Evolutionary conservation across 2,888 invertebrate genomes (phyloP), one percentile per base, ranked within the genome.

Genomic region (Orthosia gracilis): DNA sequence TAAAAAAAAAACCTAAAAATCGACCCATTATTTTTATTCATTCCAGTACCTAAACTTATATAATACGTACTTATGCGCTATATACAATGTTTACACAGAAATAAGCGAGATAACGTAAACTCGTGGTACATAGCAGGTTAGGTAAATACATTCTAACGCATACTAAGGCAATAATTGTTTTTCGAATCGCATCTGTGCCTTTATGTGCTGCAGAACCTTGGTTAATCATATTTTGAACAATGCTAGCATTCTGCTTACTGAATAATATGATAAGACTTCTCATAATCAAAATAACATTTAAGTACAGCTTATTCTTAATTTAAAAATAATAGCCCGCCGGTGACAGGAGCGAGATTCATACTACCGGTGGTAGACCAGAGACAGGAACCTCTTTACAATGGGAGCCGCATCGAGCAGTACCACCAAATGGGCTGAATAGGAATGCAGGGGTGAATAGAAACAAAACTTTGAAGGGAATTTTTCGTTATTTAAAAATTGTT

Each of bases 21-120:
- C 40, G 18, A 62, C 65, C 65, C 17, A 73, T 55, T 40, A 40
- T 40, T 40, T 31, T 31, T 40, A 40, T 55, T 54, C 2, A 55
- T 67, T 68, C 15, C 63, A 59, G 58, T 78, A 62, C 21, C 52
- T 69, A 76, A 17, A 61, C 64, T 83, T 83, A 40, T 40, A 83
- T 17, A 64, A 58, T 77, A 58, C 15, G 13, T 68, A 68, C 61
- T 73, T 82, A 76, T 15, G 50, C 52, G 49, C 55, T 80, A 80
- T 80, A 82, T 80, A 84, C 85, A 84, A 68, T 71, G 63, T 71
- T 75, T 78, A 78, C 55, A 84, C 61, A 50, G 21, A 69, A 64
- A 58, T 67, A 85, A 81, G 81, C 81, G 47, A 72, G n/a, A 71
- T 58, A 65, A 40, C 54, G 12, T 68, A 55, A 63, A 55, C n/a